Percentiles rank a stretch among this genome's conserved stretches.
These are phyloP conservation scores for Homarus americanus DNA, from an alignment of 1,140 invertebrate genomes.

Conservation along the genomic window DNA sequence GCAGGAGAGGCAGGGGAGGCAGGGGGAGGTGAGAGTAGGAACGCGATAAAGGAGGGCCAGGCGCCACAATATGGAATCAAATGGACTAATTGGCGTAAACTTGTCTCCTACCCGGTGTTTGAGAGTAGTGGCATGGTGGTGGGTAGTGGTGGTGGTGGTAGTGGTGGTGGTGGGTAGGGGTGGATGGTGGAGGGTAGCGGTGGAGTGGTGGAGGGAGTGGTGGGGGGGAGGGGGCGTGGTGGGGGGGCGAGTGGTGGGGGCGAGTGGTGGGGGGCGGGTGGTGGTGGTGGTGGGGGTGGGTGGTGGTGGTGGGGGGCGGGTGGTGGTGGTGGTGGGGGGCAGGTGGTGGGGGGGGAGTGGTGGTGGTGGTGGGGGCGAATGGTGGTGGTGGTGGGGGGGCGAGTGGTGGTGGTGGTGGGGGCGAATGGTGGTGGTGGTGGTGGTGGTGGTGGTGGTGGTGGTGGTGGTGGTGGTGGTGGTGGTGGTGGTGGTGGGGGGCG, in stretches of 20 bases:
- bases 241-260: not conserved
- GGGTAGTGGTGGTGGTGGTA: not conserved
- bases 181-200: not conserved
- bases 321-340: no score
- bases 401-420: not conserved
- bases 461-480: no score
- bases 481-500: not conserved
- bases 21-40: no score
- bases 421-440: no score
- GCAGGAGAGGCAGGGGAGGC: conserved; percentile 4
- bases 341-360: no score
- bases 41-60: not conserved
- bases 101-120: not conserved
- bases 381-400: no score
- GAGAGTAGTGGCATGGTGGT: not conserved
- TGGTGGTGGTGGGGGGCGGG: not conserved
- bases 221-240: not conserved
- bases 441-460: not conserved
- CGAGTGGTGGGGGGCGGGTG: no score
- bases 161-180: not conserved
- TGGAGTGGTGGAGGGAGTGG: no score
- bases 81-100: conserved; percentile 26
- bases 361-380: not conserved
- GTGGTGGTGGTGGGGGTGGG: no score
- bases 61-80: not conserved